Conservation (phyloP, 2,797 vertebrate genomes). For the Rhinella marina region DNA sequence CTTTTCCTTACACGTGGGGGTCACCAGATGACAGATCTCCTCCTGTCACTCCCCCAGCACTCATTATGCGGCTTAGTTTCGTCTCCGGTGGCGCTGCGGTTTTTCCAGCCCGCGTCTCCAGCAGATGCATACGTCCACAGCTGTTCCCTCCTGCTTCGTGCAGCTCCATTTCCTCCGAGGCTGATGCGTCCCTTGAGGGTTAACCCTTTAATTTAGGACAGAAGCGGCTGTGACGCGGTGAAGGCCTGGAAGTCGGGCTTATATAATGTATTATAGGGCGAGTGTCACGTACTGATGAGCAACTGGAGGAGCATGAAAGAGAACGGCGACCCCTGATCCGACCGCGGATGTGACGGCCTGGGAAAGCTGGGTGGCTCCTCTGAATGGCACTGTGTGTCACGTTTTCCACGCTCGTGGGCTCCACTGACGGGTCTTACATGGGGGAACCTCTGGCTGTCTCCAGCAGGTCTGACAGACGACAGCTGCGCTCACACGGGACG, state of each 20-base stretch:
- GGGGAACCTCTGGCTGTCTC: not conserved
- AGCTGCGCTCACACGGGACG: not conserved
- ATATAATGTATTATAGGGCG: not conserved
- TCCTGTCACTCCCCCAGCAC: not conserved
- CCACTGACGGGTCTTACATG: not conserved
- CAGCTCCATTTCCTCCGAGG: not conserved
- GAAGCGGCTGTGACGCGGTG: not conserved
- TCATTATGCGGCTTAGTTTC: not conserved
- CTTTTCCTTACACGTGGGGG: too few species aligned
- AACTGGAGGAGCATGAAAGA: not conserved
- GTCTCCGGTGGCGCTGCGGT: conserved; percentile 15
- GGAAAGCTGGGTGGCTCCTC: not conserved
- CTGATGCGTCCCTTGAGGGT: not conserved
- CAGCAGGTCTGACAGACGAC: conserved; percentile 16
- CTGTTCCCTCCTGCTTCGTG: not conserved
- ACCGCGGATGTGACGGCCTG: not conserved
- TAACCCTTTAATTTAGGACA: not conserved
- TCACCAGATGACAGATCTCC: too few species aligned
- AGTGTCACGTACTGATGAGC: conserved; percentile 7
- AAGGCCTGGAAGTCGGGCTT: not conserved
- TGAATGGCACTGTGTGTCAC: not conserved
- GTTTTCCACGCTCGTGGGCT: not conserved
- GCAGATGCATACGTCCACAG: not conserved
- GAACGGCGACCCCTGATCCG: not conserved
- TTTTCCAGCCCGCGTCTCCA: conserved; percentile 15